Evolutionary conservation across 2,113 vertebrate species (phyloP).

Genomic region (Sorex fumeus): DNA sequence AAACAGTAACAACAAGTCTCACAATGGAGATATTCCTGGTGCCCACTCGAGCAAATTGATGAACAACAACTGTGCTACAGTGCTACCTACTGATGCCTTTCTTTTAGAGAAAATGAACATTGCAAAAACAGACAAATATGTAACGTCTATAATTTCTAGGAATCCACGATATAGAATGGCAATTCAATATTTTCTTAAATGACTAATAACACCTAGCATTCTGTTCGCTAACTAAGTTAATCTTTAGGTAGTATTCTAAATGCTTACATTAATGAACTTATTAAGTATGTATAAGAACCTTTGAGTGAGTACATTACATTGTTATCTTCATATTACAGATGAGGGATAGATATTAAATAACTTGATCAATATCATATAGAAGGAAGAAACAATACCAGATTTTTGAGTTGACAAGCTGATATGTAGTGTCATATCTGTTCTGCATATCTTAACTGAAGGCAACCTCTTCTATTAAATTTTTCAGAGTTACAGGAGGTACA

Average conservation of each 20-base stretch:
- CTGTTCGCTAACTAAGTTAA: neutral
- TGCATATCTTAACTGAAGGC: neutral
- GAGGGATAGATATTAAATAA: neutral
- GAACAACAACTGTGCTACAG: no score
- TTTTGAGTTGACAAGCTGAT: neutral
- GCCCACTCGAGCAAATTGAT: no score
- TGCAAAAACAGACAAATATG: neutral
- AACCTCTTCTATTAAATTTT: neutral
- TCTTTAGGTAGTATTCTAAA: slow-evolving; percentile 14
- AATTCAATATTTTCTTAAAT: neutral
- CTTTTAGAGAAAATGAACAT: neutral
- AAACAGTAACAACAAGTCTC: no score
- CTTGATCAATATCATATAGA: neutral
- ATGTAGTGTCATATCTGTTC: no score
- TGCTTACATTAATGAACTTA: neutral
- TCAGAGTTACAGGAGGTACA: no score
- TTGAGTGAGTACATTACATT: neutral
- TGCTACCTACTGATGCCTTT: neutral
- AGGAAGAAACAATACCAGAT: neutral
- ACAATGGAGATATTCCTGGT: no score
- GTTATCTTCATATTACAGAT: neutral
- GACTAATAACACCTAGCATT: neutral
- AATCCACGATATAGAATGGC: neutral
- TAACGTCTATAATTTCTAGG: neutral
- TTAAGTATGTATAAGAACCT: neutral